These are phyloP conservation scores for Euplexia lucipara DNA, from an alignment of 2,888 invertebrate genomes.

Conservation along the genomic window DNA sequence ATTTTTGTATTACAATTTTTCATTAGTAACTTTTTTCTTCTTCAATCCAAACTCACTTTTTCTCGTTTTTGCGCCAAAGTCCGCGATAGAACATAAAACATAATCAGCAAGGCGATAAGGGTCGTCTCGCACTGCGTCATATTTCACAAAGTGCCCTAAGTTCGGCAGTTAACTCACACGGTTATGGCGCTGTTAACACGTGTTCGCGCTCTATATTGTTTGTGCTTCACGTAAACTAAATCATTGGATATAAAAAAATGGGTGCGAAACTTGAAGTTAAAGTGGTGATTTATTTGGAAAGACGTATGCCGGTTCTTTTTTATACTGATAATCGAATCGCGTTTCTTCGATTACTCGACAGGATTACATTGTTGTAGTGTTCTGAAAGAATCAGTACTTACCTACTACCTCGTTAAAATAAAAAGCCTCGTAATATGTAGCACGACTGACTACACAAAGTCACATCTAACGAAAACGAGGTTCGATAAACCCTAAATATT, in stretches of 20 bases:
- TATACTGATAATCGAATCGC: no score
- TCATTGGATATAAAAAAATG: slow-evolving; percentile 77
- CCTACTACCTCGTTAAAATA: no score
- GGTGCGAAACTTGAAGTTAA: slow-evolving; percentile 63
- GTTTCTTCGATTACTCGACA: no score
- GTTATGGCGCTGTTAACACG: slow-evolving; percentile 90
- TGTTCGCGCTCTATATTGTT: slow-evolving; percentile 86
- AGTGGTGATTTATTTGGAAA: slow-evolving; percentile 17
- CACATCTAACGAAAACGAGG: no score
- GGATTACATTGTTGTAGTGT: no score
- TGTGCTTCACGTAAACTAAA: slow-evolving; percentile 79
- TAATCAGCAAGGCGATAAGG: slow-evolving; percentile 82
- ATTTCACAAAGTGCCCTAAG: slow-evolving; percentile 90
- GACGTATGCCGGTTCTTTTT: neutral
- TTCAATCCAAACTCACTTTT: slow-evolving; percentile 8
- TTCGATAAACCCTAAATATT: no score
- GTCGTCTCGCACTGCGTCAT: slow-evolving; percentile 85
- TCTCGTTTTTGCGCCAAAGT: slow-evolving; percentile 20
- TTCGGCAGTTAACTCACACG: slow-evolving; percentile 88
- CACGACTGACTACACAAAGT: no score
- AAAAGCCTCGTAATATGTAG: no score
- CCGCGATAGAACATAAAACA: slow-evolving; percentile 69
- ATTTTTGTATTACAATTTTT: neutral
- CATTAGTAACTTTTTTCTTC: neutral
- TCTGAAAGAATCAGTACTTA: no score